phyloP scores from a whole-genome alignment of 1,140 invertebrate genomes.

The Bombus waltoni region DNA sequence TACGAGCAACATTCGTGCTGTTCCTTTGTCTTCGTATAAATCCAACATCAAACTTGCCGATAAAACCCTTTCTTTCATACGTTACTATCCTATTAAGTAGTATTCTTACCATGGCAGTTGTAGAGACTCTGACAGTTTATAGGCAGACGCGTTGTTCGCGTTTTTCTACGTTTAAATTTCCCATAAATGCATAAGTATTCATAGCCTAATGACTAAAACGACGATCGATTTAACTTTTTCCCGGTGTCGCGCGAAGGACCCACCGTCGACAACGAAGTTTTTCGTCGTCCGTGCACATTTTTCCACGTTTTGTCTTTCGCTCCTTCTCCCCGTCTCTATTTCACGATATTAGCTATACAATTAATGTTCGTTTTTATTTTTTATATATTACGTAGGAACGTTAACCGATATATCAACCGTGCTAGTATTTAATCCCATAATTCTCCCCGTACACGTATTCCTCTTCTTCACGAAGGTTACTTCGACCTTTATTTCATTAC shows the following conservation, averaged over 20 bases:
- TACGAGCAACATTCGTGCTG: too few species aligned
- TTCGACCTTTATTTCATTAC: background rate
- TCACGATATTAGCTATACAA: background rate
- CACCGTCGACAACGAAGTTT: slow-evolving; percentile 47
- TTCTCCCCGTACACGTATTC: background rate
- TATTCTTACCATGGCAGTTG: too few species aligned
- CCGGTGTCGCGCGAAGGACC: slow-evolving; percentile 57
- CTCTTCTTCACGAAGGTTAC: background rate
- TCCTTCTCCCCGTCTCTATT: slow-evolving; percentile 18
- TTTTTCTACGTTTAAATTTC: background rate
- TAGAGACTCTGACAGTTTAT: too few species aligned
- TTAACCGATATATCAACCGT: background rate
- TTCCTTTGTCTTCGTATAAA: background rate
- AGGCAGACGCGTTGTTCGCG: background rate
- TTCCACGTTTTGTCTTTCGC: slow-evolving; percentile 28
- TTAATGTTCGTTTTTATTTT: slow-evolving; percentile 3
- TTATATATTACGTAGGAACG: background rate
- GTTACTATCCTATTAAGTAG: background rate
- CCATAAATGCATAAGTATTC: background rate
- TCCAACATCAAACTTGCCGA: background rate
- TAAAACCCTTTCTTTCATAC: background rate
- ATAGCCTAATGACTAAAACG: background rate
- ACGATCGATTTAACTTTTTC: slow-evolving; percentile 31
- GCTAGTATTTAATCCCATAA: slow-evolving; percentile 3
- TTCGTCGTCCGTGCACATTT: slow-evolving; percentile 42